Conservation (phyloP, 2,113 vertebrate genomes). For the Salminus brasiliensis region DNA sequence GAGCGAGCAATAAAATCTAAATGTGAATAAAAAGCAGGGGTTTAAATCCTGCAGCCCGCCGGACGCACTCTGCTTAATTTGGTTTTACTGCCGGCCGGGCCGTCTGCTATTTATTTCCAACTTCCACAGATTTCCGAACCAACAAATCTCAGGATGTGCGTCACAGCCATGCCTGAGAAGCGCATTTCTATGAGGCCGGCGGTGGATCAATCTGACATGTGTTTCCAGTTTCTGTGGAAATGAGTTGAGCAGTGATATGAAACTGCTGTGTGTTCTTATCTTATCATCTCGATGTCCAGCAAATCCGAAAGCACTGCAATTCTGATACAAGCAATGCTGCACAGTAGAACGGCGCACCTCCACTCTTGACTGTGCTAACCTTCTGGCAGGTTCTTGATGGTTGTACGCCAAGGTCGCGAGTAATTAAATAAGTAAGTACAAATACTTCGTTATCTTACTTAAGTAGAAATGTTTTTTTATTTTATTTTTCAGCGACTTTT, state of each 20-base stretch:
- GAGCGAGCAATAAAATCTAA: constrained; percentile 36
- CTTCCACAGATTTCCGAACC: background rate
- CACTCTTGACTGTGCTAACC: no score
- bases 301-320: no score
- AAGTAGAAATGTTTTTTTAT: no score
- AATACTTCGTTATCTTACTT: no score
- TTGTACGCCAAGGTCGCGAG: no score
- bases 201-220: background rate
- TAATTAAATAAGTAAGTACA: no score
- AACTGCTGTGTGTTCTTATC: no score
- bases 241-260: background rate
- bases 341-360: no score
- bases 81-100: background rate
- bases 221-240: background rate
- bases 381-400: no score
- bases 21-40: constrained; percentile 14
- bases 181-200: background rate
- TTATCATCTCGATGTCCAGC: no score
- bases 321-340: no score
- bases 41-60: background rate
- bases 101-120: background rate
- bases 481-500: no score
- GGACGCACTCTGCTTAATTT: constrained; percentile 23
- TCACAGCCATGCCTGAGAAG: background rate
- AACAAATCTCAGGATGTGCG: background rate